Evolutionary conservation across 2,888 invertebrate genomes (phyloP).

Genomic region (Physocephala rufipes): DNA sequence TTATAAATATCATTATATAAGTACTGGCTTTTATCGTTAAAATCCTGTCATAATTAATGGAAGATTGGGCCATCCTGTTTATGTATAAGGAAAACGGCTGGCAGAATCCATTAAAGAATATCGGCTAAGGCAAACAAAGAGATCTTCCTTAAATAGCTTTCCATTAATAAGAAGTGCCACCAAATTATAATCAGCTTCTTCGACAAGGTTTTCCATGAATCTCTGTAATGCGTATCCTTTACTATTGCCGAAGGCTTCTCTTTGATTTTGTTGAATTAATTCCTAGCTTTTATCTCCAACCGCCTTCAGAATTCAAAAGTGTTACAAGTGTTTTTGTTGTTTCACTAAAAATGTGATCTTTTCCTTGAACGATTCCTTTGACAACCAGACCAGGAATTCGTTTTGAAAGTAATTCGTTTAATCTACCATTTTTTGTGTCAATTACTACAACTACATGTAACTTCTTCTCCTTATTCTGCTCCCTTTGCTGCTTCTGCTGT

Average conservation of each 20-base stretch:
- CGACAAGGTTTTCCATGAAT: neutral
- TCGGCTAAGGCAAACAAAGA: constrained; percentile 18
- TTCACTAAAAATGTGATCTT: constrained; percentile 30
- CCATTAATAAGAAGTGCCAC: constrained; percentile 26
- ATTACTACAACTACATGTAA: neutral
- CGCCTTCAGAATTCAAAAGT: constrained; percentile 6
- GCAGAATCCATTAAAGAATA: constrained; percentile 35
- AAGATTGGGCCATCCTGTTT: constrained; percentile 1
- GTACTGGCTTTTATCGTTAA: neutral
- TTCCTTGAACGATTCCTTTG: constrained; percentile 41
- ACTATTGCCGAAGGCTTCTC: constrained; percentile 18
- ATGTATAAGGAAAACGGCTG: neutral
- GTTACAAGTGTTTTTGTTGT: neutral
- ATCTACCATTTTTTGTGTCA: neutral
- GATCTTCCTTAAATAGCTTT: constrained; percentile 16
- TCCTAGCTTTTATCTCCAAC: constrained; percentile 35
- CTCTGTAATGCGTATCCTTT: neutral
- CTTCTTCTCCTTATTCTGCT: neutral
- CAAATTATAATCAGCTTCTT: constrained; percentile 21
- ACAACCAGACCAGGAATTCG: constrained; percentile 10
- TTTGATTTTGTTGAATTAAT: constrained; percentile 39
- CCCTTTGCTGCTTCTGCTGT: neutral
- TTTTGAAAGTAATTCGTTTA: neutral
- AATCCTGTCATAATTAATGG: constrained; percentile 1
- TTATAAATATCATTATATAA: constrained; percentile 43